phyloP scores from a whole-genome alignment of 1,140 invertebrate species.

The Papilio machaon region DNA sequence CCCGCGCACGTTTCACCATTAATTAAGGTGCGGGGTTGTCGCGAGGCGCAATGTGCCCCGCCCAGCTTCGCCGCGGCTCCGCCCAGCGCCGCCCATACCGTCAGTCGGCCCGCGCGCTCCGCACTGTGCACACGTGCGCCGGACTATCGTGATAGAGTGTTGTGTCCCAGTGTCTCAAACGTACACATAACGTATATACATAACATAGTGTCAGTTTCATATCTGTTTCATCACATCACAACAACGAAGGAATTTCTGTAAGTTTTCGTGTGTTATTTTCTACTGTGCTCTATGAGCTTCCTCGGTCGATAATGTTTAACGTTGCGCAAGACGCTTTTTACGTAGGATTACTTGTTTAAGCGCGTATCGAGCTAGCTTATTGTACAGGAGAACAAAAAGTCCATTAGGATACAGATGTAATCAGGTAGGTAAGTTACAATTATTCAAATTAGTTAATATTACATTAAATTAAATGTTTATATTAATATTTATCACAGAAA shows the following conservation, averaged over 20 bases:
- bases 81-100: constrained; percentile 5
- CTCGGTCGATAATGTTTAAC: neutral
- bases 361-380: neutral
- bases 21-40: too few species aligned
- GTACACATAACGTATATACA: neutral
- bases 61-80: neutral
- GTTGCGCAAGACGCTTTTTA: neutral
- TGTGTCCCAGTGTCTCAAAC: constrained; percentile 1
- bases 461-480: too few species aligned
- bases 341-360: neutral
- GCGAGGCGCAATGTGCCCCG: neutral
- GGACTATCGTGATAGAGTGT: neutral
- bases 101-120: constrained; percentile 17
- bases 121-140: constrained; percentile 5
- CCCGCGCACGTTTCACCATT: neutral
- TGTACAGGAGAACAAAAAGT: neutral
- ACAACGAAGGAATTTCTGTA: neutral
- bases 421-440: neutral
- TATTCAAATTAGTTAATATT: neutral
- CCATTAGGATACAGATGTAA: neutral
- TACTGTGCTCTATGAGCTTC: neutral
- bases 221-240: neutral
- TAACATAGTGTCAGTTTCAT: constrained; percentile 9
- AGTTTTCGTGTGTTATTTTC: constrained; percentile 8
- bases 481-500: too few species aligned